Base-by-base conservation (phyloP, 2,113 vertebrate genomes). In the Gymnogyps californianus region DNA sequence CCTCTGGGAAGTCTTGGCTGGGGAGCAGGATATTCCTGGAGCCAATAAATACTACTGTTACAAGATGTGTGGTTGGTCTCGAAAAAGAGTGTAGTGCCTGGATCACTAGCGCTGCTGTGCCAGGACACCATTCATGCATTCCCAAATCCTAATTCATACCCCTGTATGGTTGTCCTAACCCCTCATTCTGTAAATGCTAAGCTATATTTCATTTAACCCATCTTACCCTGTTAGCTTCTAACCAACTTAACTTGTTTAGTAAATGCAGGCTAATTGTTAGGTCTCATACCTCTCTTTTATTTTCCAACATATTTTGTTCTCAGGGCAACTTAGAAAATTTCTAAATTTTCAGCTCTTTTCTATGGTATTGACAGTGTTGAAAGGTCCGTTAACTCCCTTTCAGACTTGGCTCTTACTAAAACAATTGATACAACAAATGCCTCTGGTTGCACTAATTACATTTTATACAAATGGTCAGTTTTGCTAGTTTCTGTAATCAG, bases 401-500 rank as follows among this genome's bases (percentile, higher is more conserved):
- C 66, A 90, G 81, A 52, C 66, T 89, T 76, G 57, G 26, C 49
- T 89, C 36, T 76, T 82, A 58, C n/a, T 72, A 79, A 49, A 38
- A 46, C 1, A 3, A 49, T 52, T 71, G 78, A 36, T 90, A 65
- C 0, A 85, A 32, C 58, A 76, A 93, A 61, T 57, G 28, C 38
- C 47, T 76, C 24, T 84, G 42, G 75, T 90, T 16, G 0, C 42
- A 29, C 36, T 92, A 93, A 91, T 87, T 91, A 31, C 58, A 11
- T 93, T 88, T 94, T 67, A 90, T 83, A 90, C 54, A 93, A 96
- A 90, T 72, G 58, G 71, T 87, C 70, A 72, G 34, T 90, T 91
- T 88, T 85, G 52, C 78, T 90, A 32, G 26, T 85, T 81, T n/a
- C 42, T 78, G 42, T 92, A 78, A 71, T 96, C 84, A 91, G 77